A percentile compares a stretch with the other conserved stretches of the same genome.
These are phyloP conservation scores for Dasysyrphus albostriatus DNA, from an alignment of 2,888 invertebrate species.

Conservation along the genomic window DNA sequence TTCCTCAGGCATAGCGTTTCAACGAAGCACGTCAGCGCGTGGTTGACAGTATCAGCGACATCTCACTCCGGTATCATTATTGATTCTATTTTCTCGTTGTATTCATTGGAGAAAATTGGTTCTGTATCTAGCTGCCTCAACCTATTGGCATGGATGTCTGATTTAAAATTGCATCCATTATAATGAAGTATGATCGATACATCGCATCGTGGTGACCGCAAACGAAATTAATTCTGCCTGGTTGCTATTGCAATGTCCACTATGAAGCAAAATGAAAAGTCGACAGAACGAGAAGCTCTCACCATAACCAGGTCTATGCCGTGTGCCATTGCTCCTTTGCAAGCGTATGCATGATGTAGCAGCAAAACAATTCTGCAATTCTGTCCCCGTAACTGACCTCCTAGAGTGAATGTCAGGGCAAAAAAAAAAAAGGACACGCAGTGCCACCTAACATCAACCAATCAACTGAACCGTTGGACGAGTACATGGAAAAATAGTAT, in stretches of 20 bases:
- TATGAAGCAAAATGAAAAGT: conserved; percentile 34
- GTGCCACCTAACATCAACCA: conserved; percentile 36
- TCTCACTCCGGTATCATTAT: conserved; percentile 58
- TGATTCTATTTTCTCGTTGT: conserved; percentile 62
- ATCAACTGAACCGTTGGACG: conserved; percentile 23
- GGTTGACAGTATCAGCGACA: conserved; percentile 43
- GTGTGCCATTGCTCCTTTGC: not conserved
- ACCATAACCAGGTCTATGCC: not conserved
- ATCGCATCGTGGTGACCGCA: conserved; percentile 57
- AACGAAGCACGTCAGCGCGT: conserved; percentile 38
- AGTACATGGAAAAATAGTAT: conserved; percentile 50
- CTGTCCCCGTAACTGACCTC: not conserved
- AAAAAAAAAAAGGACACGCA: conserved; percentile 3
- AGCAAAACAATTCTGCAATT: not conserved
- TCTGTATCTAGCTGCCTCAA: conserved; percentile 39
- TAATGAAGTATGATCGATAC: conserved; percentile 71
- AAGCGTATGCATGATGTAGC: not conserved
- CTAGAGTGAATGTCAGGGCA: conserved; percentile 11
- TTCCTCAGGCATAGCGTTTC: not conserved
- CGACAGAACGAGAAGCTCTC: not conserved
- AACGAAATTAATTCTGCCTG: conserved; percentile 71
- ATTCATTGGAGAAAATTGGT: conserved; percentile 60
- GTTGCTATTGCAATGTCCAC: conserved; percentile 77
- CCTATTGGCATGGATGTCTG: conserved; percentile 43
- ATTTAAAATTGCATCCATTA: conserved; percentile 71